These are phyloP conservation scores for Drosophila teissieri DNA, from an alignment of 1,140 invertebrate genomes.

Conservation along the genomic window DNA sequence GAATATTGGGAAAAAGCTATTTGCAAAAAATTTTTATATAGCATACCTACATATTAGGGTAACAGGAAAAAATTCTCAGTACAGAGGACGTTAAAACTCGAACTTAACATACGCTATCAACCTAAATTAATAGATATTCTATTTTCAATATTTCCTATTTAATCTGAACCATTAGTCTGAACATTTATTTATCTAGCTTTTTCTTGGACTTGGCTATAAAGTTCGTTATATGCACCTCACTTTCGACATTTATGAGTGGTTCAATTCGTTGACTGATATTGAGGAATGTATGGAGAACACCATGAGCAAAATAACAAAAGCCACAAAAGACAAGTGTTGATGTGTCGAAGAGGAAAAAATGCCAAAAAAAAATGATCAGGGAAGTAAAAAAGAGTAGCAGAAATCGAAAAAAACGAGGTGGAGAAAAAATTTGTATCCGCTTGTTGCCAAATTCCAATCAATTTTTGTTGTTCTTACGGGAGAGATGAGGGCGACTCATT, in stretches of 20 bases:
- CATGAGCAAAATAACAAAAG: constrained; percentile 39
- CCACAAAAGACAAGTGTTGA: constrained; percentile 72
- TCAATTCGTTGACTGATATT: constrained; percentile 1
- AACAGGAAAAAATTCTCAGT: neutral
- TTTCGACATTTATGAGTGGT: constrained; percentile 54
- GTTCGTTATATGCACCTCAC: neutral
- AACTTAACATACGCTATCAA: neutral
- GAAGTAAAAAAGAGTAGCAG: constrained; percentile 15
- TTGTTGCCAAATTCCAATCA: constrained; percentile 80
- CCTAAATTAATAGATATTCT: too few species aligned
- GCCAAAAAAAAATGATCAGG: neutral
- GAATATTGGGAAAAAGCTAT: constrained; percentile 28
- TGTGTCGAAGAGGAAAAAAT: constrained; percentile 27
- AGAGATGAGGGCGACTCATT: constrained; percentile 61
- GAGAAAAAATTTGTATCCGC: constrained; percentile 55
- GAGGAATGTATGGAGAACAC: neutral
- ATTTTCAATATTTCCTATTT: too few species aligned
- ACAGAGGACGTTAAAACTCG: neutral
- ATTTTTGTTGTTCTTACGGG: constrained; percentile 61
- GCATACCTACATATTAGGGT: constrained; percentile 33
- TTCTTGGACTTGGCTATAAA: too few species aligned
- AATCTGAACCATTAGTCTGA: too few species aligned
- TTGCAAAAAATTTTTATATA: constrained; percentile 15
- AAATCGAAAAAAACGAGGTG: constrained; percentile 24
- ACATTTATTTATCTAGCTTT: too few species aligned